Base-by-base conservation (phyloP, 2,113 vertebrate genomes). In the Pimephales promelas region DNA sequence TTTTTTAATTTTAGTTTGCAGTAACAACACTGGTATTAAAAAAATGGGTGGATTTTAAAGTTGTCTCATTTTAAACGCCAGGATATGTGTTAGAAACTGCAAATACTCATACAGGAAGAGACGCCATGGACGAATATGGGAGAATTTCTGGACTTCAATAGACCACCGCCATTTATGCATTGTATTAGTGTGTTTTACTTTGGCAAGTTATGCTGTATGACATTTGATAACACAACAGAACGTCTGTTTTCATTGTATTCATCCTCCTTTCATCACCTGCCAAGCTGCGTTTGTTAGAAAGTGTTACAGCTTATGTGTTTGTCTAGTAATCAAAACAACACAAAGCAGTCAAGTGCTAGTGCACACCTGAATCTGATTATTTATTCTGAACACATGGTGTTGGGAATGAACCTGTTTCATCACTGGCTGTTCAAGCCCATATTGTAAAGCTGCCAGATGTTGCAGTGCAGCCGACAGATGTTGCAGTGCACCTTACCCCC, bases 291-390 rank as follows among this genome's bases (percentile, higher is more conserved):
- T 40, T 77, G 5, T 14, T 78, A 61, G 22, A 43, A 62, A 49
- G 77, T 20, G 26, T 43, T 78, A 45, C 56, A 78, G 56, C 71
- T 73, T 40, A 43, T 20, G 47, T 75, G n/a, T 61, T 79, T 28
- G 24, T 28, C n/a, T 28, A 28, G 18, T 22, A n/a, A 64, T 64
- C 43, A 22, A 66, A 22, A 64, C 57, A 61, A 31, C n/a, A 62
- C n/a, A 79, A 66, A 47, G 18, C 59, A 31, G 3, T 77, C 31
- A 57, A 22, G 16, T 66, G 61, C 56, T 13, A 77, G 11, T 59
- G 16, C 28, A 59, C 76, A 45, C 13, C 36, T 61, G 36, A 64
- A 18, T 62, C 16, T 20, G 6, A 62, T 79, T 62, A 79, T 18
- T 2, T 28, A 62, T 62, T 47, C 59, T 64, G 76, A 62, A 79